These are phyloP conservation scores for Tigriopus japonicus DNA, from an alignment of 1,140 invertebrate species.

Conservation along the genomic window DNA sequence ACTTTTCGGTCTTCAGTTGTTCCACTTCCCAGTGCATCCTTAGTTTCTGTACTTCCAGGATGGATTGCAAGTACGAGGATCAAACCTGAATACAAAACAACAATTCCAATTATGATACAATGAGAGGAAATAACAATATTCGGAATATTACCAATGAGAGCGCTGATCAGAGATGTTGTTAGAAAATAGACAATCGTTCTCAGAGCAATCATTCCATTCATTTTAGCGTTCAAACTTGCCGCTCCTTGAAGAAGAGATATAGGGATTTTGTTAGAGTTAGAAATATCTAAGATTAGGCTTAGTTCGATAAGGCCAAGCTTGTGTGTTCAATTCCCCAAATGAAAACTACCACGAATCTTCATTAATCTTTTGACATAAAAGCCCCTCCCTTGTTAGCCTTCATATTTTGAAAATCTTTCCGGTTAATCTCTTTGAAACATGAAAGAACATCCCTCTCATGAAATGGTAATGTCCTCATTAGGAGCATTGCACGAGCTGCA, in stretches of 20 bases:
- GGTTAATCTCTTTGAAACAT: too few relatives aligned
- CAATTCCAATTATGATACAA: too few relatives aligned
- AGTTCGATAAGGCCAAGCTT: too few relatives aligned
- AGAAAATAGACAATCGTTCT: constrained; percentile 59
- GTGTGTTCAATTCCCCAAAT: neutral
- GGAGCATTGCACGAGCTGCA: too few relatives aligned
- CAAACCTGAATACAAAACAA: constrained; percentile 31
- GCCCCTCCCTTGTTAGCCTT: too few relatives aligned
- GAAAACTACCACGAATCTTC: too few relatives aligned
- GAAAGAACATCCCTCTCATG: too few relatives aligned
- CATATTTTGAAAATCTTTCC: neutral
- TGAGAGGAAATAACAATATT: too few relatives aligned
- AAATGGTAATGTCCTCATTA: too few relatives aligned
- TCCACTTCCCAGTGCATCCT: constrained; percentile 24
- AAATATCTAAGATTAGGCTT: too few relatives aligned
- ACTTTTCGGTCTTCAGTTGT: constrained; percentile 33
- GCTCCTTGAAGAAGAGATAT: constrained; percentile 40
- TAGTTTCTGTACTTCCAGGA: constrained; percentile 50
- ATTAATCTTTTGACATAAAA: too few relatives aligned
- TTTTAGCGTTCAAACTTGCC: constrained; percentile 59
- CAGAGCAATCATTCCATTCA: constrained; percentile 64
- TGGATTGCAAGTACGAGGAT: constrained; percentile 48
- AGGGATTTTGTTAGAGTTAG: too few relatives aligned
- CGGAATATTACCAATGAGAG: constrained; percentile 31
- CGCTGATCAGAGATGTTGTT: constrained; percentile 55